Evolutionary conservation across 30 jellyfish, hydroid and myxozoan genomes (phyloP).

Genomic region (Rhopilema esculentum): DNA sequence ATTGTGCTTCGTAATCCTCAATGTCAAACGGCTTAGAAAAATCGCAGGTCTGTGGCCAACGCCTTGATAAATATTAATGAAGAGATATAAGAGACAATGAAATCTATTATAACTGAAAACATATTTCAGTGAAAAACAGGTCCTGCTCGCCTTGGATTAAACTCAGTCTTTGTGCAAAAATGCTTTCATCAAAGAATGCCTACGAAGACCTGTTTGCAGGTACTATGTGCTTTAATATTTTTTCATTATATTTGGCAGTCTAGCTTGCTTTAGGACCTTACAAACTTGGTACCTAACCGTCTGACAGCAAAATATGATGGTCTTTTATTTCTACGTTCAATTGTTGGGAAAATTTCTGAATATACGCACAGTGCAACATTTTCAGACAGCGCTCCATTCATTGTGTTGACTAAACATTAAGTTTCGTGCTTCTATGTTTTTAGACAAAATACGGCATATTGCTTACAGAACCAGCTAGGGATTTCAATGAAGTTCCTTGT

Average conservation of each 20-base stretch:
- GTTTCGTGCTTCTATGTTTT: neutral
- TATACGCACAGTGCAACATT: neutral
- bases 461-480: neutral
- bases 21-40: constrained; percentile 32
- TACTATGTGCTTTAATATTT: neutral
- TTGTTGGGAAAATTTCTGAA: neutral
- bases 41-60: constrained; percentile 17
- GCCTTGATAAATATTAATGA: constrained; percentile 38
- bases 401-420: neutral
- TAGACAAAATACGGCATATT: neutral
- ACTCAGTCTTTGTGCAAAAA: constrained; percentile 31
- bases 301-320: neutral
- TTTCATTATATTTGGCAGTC: neutral
- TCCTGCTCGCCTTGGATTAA: constrained; percentile 13
- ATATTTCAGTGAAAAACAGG: constrained; percentile 47
- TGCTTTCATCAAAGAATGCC: neutral
- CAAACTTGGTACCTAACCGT: neutral
- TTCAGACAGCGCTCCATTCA: neutral
- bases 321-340: neutral
- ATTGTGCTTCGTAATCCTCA: neutral
- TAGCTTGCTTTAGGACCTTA: neutral
- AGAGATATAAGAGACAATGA: constrained; percentile 29
- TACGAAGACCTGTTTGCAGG: constrained; percentile 49
- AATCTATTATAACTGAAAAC: constrained; percentile 16
- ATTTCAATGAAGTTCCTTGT: neutral